phyloP scores from a whole-genome alignment of 2,888 invertebrate species.

The Koerneria pararmatus region DNA sequence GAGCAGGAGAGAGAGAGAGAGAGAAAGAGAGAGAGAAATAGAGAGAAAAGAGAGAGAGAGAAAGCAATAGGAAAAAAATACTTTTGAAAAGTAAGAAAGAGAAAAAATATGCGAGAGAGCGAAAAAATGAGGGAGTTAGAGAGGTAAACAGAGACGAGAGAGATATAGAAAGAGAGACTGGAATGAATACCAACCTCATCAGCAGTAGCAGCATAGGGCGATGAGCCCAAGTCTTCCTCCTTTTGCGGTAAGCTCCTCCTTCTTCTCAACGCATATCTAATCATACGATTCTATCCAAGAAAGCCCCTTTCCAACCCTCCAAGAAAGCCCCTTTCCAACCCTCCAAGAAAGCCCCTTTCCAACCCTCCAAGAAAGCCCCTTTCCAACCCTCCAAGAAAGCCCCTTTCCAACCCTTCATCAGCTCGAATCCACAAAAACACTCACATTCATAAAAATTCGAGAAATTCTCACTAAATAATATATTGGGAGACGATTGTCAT shows the following conservation, averaged over 20 bases:
- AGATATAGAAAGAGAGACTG: not conserved
- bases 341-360: not conserved
- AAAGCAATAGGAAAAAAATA: not conserved
- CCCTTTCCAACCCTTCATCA: too few species aligned
- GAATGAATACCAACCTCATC: constrained; percentile 39
- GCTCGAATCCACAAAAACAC: too few species aligned
- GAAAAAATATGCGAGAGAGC: not conserved
- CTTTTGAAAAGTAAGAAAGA: not conserved
- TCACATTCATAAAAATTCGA: too few species aligned
- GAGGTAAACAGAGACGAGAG: not conserved
- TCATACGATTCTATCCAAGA: not conserved
- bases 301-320: too few species aligned
- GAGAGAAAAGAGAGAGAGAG: constrained; percentile 11
- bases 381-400: too few species aligned
- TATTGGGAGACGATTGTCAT: too few species aligned
- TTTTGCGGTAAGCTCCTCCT: constrained; percentile 43
- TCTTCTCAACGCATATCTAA: constrained; percentile 41
- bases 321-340: not conserved
- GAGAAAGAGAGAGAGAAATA: not conserved
- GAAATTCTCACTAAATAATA: too few species aligned
- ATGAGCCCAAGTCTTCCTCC: constrained; percentile 49
- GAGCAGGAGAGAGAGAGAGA: not conserved
- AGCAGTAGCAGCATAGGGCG: constrained; percentile 54
- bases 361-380: too few species aligned
- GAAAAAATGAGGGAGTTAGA: too few species aligned